Evolutionary conservation across 2,797 vertebrate genomes (phyloP).

Genomic region (Chloroceryle amazona): DNA sequence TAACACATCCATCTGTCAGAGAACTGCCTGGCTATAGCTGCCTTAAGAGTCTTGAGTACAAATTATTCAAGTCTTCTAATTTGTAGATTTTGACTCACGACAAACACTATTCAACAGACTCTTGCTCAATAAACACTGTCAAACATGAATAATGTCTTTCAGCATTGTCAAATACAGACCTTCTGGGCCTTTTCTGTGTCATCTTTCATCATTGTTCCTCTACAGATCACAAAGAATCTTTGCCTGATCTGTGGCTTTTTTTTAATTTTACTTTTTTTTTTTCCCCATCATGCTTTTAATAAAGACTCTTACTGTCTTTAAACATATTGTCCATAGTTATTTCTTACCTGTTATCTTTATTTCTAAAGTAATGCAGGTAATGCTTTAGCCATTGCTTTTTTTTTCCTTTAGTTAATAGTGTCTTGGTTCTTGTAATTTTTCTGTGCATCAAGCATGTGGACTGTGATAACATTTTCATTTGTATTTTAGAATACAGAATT

Average conservation of each 20-base stretch:
- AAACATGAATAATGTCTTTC: neutral
- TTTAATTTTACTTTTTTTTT: neutral
- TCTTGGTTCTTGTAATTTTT: neutral
- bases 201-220: neutral
- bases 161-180: neutral
- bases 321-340: neutral
- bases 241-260: neutral
- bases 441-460: neutral
- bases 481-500: neutral
- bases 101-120: neutral
- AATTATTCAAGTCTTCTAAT: neutral
- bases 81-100: neutral
- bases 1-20: constrained; percentile 49
- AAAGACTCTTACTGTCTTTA: neutral
- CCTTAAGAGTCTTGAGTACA: neutral
- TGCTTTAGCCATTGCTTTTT: neutral
- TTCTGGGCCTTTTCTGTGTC: neutral
- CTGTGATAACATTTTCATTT: neutral
- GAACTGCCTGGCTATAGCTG: neutral
- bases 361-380: neutral
- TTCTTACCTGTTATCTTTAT: neutral
- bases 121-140: neutral
- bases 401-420: neutral
- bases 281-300: neutral
- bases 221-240: neutral